Base-by-base conservation (phyloP, 1,140 invertebrate species). In the Diprion similis region DNA sequence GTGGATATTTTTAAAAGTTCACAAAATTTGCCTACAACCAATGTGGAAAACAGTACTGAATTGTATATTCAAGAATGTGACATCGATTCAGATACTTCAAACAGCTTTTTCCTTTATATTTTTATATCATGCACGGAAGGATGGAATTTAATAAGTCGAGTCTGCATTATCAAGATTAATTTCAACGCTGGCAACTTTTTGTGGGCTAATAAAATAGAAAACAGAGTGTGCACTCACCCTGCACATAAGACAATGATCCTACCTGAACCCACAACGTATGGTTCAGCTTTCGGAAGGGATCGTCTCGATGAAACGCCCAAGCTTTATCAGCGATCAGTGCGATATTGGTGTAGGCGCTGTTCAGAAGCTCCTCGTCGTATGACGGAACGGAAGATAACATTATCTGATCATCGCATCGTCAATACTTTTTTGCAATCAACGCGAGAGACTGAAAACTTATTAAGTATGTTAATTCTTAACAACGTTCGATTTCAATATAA, bases 341-440 rank as follows among this genome's bases (percentile, higher is more conserved):
- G 59, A 87, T 81, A 75, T 87, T 87, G 64, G 83, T 84, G 45
- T 84, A 85, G 17, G 85, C 84, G 78, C 78, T 81, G 66, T 79
- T 87, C 59, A 88, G 67, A 72, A 84, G 78, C 73, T 86, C 84
- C 64, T 83, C 85, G 75, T 82, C 81, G 79, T 81, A 79, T 67
- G 83, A 84, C 77, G 81, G 74, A 77, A 81, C 68, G 74, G 81
- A 80, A 73, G 81, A 77, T 83, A 85, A 82, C 86, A 85, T 86
- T 82, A 84, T 85, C 79, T 76, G 73, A 75, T 78, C 80, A 85
- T 85, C 77, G 71, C 84, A 77, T 68, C 13, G 66, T 68, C 19
- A 45, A 68, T 19, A 68, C 66, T 68, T 19, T 45, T 68, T 13
- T 19, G 15, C 10, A 68, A 68, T 18, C 37, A 68, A 15, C 37